These are phyloP conservation scores for Loriculus beryllinus DNA, from an alignment of 2,797 vertebrate species.

Conservation along the genomic window DNA sequence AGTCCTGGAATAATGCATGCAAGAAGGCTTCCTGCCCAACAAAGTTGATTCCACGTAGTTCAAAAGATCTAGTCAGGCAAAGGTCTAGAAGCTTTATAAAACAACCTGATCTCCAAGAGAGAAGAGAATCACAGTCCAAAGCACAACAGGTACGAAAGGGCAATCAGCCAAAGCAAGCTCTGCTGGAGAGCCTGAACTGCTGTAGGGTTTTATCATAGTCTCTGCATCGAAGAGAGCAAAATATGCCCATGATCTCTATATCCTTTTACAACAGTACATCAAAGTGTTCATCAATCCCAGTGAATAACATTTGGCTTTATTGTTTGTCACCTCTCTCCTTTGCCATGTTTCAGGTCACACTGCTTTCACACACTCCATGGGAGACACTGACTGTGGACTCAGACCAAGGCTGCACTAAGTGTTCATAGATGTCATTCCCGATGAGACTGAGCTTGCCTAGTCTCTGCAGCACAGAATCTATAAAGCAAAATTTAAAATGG, in stretches of 20 bases:
- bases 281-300: neutral
- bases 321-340: neutral
- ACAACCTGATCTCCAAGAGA: neutral
- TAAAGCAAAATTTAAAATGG: conserved; percentile 8
- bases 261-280: neutral
- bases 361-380: neutral
- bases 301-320: neutral
- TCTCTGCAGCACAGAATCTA: neutral
- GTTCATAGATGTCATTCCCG: neutral
- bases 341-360: neutral
- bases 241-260: neutral
- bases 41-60: neutral
- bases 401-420: neutral
- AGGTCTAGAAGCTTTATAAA: neutral
- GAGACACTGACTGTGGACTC: neutral
- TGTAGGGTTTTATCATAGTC: neutral
- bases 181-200: neutral
- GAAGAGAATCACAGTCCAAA: neutral
- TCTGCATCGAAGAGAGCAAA: neutral
- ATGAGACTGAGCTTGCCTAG: neutral
- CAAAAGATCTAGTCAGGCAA: neutral
- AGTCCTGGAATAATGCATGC: neutral
- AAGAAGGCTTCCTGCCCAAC: neutral
- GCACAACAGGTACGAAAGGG: neutral
- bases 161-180: neutral